Conservation (phyloP, 2,113 vertebrate genomes). For the Plestiodon gilberti region DNA sequence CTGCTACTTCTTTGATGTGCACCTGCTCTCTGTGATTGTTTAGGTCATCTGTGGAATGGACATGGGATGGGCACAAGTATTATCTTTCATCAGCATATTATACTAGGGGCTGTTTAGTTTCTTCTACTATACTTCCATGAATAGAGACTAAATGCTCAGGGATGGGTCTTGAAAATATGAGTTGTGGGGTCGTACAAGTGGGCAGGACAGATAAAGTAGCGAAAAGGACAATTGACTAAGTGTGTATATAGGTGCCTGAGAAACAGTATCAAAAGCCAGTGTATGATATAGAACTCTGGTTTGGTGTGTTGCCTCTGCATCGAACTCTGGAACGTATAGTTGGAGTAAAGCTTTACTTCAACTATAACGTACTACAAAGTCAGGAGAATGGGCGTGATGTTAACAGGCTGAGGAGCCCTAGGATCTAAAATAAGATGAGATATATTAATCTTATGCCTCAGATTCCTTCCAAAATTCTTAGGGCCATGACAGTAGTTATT, state of each 20-base stretch:
- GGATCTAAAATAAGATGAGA: neutral
- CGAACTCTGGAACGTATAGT: neutral
- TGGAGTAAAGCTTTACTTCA: neutral
- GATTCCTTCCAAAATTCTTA: neutral
- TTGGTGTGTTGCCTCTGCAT: no score
- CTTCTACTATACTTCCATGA: neutral
- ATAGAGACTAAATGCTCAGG: neutral
- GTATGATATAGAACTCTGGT: no score
- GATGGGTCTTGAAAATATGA: neutral
- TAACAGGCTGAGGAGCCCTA: neutral
- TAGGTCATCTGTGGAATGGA: neutral
- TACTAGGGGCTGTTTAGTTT: neutral
- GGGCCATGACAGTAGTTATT: no score
- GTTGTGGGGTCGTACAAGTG: neutral
- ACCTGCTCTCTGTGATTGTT: neutral
- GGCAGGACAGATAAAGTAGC: neutral
- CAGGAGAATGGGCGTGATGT: neutral
- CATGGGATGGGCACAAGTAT: neutral
- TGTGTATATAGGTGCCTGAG: neutral
- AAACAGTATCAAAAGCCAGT: no score
- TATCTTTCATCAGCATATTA: neutral
- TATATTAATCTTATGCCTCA: neutral
- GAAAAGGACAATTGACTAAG: neutral
- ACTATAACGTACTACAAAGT: neutral
- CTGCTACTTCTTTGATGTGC: neutral